Evolutionary conservation across 2,888 invertebrate genomes (phyloP).

Genomic region (Sminthurinus aureus): DNA sequence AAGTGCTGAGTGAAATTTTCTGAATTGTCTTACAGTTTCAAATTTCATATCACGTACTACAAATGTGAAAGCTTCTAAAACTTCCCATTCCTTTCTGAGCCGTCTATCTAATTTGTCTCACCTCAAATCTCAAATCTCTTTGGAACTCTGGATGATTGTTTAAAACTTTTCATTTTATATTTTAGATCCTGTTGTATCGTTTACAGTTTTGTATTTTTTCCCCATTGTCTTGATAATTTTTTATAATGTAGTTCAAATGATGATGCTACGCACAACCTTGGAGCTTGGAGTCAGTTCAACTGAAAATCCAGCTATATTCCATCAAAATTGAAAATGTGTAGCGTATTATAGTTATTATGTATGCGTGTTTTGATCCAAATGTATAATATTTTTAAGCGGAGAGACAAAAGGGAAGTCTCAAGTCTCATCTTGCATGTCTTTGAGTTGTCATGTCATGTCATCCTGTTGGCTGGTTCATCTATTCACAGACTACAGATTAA

Average conservation of each 20-base stretch:
- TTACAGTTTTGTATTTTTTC: background rate
- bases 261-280: background rate
- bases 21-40: no score
- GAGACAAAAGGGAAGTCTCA: background rate
- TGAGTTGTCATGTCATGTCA: background rate
- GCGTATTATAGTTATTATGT: background rate
- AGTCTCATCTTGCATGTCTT: background rate
- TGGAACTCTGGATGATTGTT: background rate
- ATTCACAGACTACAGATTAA: background rate
- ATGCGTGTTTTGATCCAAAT: background rate
- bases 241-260: background rate
- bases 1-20: no score
- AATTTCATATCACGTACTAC: no score
- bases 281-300: constrained; percentile 1
- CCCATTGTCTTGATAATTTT: background rate
- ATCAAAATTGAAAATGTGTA: no score
- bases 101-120: background rate
- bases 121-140: background rate
- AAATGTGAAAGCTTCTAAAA: no score
- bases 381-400: no score
- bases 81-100: background rate
- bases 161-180: background rate
- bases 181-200: background rate
- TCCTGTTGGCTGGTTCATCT: background rate
- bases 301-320: background rate